Evolutionary conservation across 2,888 invertebrate species (phyloP), one percentile per base, ranked within the genome.

Genomic region (Andrena trimmerana): DNA sequence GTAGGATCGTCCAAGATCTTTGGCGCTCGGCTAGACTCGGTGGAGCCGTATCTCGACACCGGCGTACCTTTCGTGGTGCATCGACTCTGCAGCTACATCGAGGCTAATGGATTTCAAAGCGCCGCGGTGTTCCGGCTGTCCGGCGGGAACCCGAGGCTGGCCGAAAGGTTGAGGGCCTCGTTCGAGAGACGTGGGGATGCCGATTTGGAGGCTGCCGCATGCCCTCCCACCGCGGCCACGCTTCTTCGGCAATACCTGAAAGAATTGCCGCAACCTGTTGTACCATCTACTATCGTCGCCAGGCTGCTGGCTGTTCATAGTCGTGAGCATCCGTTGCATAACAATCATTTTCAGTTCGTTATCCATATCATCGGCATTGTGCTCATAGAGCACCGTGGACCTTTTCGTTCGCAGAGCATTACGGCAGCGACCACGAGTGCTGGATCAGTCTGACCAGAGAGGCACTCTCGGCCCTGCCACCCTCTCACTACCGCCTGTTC

Each of bases 121-220:
- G 90, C 92, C 33, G 90, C 92, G 5, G 90, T 93, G 27, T 96
- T 96, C 86, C 94, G 95, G 5, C 92, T 95, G 24, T 95, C 95
- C 85, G 95, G 95, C 24, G 95, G 95, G 10, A 95, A 95, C 88
- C 94, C 95, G 2, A 92, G 94, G 57, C 91, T 95, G 13, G 94
- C 95, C 24, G 95, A 95, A 81, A 94, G 95, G 73, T 91, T 96
- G 60, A 93, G 94, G 81, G 90, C 92, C 7, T 92, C 94, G 8
- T 95, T 95, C 91, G 95, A 96, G 87, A 92, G 94, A 63, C 92
- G 94, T 29, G 95, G 95, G 2, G 95, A 95, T 90, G 95, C 95
- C 52, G 95, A 95, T 85, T 92, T 96, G 79, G 94, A 94, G 78
- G 93, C 93, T 60, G 94, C 93, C 2, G 94, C 94, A 13, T 95